Conservation (phyloP, 2,113 vertebrate species). For the Dipodomys ordii region DNA sequence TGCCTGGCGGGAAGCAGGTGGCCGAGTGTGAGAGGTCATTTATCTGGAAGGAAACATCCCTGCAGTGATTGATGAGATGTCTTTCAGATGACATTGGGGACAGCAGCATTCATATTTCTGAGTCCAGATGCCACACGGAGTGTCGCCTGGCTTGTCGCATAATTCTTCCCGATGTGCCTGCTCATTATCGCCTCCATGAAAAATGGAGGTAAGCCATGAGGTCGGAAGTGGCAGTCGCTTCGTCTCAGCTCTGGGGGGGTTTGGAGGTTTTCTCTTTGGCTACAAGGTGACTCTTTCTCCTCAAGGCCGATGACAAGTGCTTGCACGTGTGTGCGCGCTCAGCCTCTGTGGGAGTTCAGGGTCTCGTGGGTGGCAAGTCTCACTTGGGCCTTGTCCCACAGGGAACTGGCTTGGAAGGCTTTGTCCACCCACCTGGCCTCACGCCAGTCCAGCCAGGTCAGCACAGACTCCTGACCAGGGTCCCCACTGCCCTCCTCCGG, state of each 20-base stretch:
- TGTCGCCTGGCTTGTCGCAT: background rate
- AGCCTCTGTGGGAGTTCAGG: too few relatives aligned
- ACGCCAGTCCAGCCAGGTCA: too few relatives aligned
- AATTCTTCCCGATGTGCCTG: slow-evolving; percentile 44
- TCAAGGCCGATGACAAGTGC: background rate
- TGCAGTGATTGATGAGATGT: slow-evolving; percentile 59
- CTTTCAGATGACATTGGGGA: slow-evolving; percentile 1
- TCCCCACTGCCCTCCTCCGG: too few relatives aligned
- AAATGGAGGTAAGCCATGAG: background rate
- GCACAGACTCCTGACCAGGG: too few relatives aligned
- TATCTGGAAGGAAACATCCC: slow-evolving; percentile 10
- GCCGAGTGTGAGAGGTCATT: slow-evolving; percentile 23
- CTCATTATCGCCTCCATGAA: slow-evolving; percentile 44
- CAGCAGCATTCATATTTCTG: slow-evolving; percentile 50
- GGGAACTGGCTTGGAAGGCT: background rate
- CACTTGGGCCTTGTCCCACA: background rate
- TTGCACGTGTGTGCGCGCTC: too few relatives aligned
- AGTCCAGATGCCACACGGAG: background rate
- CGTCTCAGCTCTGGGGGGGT: background rate
- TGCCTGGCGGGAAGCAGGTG: slow-evolving; percentile 43
- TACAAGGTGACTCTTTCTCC: background rate
- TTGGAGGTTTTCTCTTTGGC: background rate
- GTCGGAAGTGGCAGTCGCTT: background rate
- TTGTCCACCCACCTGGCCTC: background rate
- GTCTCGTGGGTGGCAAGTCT: background rate